Evolutionary conservation across 1,140 invertebrate species (phyloP).

Genomic region (Bombus terrestris): DNA sequence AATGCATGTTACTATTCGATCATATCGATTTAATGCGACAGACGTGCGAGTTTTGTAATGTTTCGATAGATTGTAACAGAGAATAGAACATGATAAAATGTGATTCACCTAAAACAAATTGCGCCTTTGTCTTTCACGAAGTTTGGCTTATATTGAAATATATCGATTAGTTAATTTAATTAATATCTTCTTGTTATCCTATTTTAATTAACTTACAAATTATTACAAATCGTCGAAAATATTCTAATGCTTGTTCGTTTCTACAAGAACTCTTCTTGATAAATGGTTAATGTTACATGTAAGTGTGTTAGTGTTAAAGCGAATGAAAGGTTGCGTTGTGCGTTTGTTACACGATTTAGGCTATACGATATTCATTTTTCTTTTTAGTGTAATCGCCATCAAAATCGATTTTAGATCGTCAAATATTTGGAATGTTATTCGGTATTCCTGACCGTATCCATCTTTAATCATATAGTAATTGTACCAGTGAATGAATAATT

Average conservation of each 20-base stretch:
- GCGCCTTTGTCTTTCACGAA: background rate
- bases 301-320: background rate
- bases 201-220: background rate
- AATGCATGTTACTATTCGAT: constrained; percentile 9
- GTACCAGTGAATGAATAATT: background rate
- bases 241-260: background rate
- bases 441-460: background rate
- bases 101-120: background rate
- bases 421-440: background rate
- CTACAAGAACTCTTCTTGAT: background rate
- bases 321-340: background rate
- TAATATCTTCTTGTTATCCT: background rate
- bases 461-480: background rate
- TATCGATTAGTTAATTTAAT: background rate
- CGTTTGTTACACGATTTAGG: background rate
- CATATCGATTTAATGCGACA: background rate
- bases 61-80: no score
- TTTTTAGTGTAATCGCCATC: no score
- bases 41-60: background rate
- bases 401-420: background rate
- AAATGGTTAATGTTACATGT: background rate
- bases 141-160: no score
- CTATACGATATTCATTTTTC: background rate
- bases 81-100: background rate
- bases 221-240: background rate